phyloP scores from a whole-genome alignment of 1,140 invertebrate species.

The Intoshia linei region DNA sequence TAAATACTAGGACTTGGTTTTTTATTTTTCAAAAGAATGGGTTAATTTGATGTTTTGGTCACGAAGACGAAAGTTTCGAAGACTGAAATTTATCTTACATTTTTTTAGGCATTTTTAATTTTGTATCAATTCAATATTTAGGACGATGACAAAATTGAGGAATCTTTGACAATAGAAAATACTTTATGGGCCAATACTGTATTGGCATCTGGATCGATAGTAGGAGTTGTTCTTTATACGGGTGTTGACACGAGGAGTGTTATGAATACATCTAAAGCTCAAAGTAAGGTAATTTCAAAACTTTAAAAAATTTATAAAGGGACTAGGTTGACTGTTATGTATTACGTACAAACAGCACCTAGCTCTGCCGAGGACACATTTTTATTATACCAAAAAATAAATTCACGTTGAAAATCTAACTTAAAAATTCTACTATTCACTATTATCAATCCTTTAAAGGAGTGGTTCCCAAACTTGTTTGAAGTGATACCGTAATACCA shows the following conservation, averaged over 20 bases:
- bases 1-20: neutral
- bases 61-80: too few relatives aligned
- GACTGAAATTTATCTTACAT: too few relatives aligned
- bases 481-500: too few relatives aligned
- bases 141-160: slow-evolving; percentile 25
- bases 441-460: too few relatives aligned
- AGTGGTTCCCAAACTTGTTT: too few relatives aligned
- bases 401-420: too few relatives aligned
- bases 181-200: slow-evolving; percentile 93
- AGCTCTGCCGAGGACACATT: too few relatives aligned
- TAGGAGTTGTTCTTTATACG: slow-evolving; percentile 81
- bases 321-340: neutral
- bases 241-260: slow-evolving; percentile 70
- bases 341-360: neutral
- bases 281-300: slow-evolving; percentile 33
- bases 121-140: slow-evolving; percentile 4
- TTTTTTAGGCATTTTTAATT: too few relatives aligned
- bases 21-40: neutral
- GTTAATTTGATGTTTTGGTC: too few relatives aligned
- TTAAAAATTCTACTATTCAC: too few relatives aligned
- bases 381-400: too few relatives aligned
- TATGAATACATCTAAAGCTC: slow-evolving; percentile 82
- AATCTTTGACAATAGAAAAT: slow-evolving; percentile 66
- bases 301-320: neutral
- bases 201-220: slow-evolving; percentile 58